These are phyloP conservation scores for Drosophila putrida DNA, from an alignment of 2,888 invertebrate genomes.

Conservation along the genomic window DNA sequence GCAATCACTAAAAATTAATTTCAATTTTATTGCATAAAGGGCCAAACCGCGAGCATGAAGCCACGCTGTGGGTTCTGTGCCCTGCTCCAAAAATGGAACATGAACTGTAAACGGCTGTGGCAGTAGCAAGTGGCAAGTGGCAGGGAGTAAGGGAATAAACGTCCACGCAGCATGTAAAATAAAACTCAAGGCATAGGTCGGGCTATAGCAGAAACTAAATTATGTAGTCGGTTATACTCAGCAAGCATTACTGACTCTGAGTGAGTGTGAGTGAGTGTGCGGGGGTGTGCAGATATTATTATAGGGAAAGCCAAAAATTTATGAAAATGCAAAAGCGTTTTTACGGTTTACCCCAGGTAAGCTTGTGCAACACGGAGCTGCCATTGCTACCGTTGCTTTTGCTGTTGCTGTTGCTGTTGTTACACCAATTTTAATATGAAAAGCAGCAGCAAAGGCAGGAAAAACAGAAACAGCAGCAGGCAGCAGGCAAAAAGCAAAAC, in stretches of 20 bases:
- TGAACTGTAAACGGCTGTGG: slow-evolving; percentile 47
- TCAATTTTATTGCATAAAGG: slow-evolving; percentile 75
- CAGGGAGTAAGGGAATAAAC: slow-evolving; percentile 13
- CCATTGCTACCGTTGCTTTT: slow-evolving; percentile 23
- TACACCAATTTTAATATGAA: slow-evolving; percentile 73
- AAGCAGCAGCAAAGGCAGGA: slow-evolving; percentile 52
- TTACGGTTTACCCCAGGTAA: slow-evolving; percentile 80
- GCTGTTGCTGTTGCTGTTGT: neutral
- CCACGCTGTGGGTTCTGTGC: slow-evolving; percentile 11
- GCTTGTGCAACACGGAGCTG: slow-evolving; percentile 58
- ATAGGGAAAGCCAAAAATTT: slow-evolving; percentile 63
- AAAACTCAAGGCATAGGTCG: slow-evolving; percentile 50
- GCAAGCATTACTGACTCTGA: slow-evolving; percentile 10
- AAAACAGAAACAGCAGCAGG: slow-evolving; percentile 16
- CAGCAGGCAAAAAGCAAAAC: slow-evolving; percentile 60
- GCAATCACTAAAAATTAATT: slow-evolving; percentile 81
- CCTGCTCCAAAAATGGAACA: slow-evolving; percentile 45
- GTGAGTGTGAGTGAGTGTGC: neutral
- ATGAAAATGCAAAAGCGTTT: slow-evolving; percentile 81
- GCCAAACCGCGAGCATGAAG: slow-evolving; percentile 18
- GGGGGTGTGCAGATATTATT: slow-evolving; percentile 27
- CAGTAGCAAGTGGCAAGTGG: slow-evolving; percentile 18
- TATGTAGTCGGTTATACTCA: slow-evolving; percentile 52
- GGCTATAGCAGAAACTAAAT: slow-evolving; percentile 49
- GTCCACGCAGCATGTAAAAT: slow-evolving; percentile 37